phyloP scores from a whole-genome alignment of 2,888 invertebrate species.

The Caenorhabditis sp. region DNA sequence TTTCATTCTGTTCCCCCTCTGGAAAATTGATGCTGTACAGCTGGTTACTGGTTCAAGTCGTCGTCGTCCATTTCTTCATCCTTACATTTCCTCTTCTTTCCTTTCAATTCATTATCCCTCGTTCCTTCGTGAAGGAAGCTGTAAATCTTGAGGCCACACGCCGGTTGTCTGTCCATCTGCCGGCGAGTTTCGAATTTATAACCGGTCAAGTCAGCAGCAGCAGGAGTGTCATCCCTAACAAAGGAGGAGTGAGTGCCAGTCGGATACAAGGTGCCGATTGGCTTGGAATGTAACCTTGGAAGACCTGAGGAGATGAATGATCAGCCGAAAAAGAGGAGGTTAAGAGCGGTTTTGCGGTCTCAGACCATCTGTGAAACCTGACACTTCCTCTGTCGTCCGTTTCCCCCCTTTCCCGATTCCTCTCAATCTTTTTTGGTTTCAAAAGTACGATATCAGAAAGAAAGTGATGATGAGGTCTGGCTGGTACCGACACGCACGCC shows the following conservation, averaged over 20 bases:
- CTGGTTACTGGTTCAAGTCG: conserved; percentile 8
- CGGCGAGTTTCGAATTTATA: conserved; percentile 39
- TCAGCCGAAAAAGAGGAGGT: conserved; percentile 39
- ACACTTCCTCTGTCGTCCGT: conserved; percentile 13
- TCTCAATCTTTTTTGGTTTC: background rate
- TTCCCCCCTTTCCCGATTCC: background rate
- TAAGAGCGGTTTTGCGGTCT: conserved; percentile 54
- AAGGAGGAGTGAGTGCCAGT: conserved; percentile 46
- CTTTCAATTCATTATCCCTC: conserved; percentile 11
- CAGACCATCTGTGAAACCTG: conserved; percentile 43
- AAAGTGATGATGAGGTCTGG: background rate
- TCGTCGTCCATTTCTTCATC: background rate
- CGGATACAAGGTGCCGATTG: conserved; percentile 51
- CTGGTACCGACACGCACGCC: conserved; percentile 24
- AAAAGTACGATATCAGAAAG: background rate
- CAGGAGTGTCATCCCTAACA: background rate
- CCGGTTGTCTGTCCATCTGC: conserved; percentile 12
- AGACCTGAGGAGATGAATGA: conserved; percentile 40
- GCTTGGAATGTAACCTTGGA: conserved; percentile 56
- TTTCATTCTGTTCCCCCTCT: background rate
- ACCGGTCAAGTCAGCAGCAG: conserved; percentile 39
- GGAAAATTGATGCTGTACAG: no score
- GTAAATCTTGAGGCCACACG: conserved; percentile 46
- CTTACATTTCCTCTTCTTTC: background rate
- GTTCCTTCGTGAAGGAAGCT: conserved; percentile 34